A percentile compares a stretch with the other conserved stretches of the same genome.
phyloP scores from a whole-genome alignment of 1,140 invertebrate species.

The Gonioctena quinquepunctata region DNA sequence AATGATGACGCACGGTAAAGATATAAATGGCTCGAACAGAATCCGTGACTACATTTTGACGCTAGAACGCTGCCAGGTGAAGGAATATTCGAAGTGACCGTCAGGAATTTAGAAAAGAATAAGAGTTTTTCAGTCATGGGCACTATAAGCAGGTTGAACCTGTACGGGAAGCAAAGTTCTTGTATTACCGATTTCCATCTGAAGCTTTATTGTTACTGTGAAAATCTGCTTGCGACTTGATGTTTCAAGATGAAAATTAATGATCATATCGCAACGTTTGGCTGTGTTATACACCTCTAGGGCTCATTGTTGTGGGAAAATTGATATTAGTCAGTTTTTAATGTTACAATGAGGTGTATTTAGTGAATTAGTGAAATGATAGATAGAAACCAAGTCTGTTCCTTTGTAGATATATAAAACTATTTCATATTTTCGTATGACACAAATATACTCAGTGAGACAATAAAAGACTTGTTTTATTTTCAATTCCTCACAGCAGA shows the following conservation, averaged over 20 bases:
- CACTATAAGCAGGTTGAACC: constrained; percentile 76
- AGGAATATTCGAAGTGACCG: constrained; percentile 77
- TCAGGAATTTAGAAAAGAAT: constrained; percentile 55
- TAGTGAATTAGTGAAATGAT: background rate
- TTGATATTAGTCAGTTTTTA: background rate
- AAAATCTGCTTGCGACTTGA: constrained; percentile 26
- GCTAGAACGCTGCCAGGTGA: constrained; percentile 69
- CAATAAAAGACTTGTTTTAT: too few species aligned
- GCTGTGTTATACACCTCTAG: background rate
- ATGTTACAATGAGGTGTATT: background rate
- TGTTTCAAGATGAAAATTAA: background rate
- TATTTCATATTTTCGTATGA: background rate
- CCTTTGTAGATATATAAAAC: background rate
- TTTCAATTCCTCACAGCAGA: too few species aligned
- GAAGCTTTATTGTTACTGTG: constrained; percentile 79
- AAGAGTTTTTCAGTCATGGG: constrained; percentile 62
- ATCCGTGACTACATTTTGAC: constrained; percentile 69
- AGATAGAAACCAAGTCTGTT: background rate
- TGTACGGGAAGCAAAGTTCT: constrained; percentile 78
- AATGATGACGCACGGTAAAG: constrained; percentile 56
- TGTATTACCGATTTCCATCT: constrained; percentile 76
- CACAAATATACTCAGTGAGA: background rate
- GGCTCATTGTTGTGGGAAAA: background rate
- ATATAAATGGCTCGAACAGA: constrained; percentile 53
- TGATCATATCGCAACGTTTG: background rate